phyloP scores from a whole-genome alignment of 1,140 invertebrate genomes.

The Lerema accius region DNA sequence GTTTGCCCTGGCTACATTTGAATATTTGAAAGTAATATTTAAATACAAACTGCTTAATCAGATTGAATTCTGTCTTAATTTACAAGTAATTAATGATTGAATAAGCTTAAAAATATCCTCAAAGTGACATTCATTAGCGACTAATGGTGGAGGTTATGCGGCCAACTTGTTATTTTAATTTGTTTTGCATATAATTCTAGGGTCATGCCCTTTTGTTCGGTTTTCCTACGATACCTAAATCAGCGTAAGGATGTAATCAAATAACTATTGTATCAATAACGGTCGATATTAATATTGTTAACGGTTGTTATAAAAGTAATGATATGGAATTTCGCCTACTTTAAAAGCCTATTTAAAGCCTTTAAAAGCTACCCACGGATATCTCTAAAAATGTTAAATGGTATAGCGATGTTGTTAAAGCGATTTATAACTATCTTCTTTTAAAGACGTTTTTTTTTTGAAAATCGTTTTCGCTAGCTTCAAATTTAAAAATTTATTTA shows the following conservation, averaged over 20 bases:
- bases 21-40: slow-evolving; percentile 2
- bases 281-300: slow-evolving; percentile 14
- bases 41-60: slow-evolving; percentile 25
- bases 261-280: no score
- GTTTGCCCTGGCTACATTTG: not conserved
- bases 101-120: slow-evolving; percentile 35
- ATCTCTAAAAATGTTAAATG: no score
- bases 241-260: not conserved
- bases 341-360: no score
- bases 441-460: no score
- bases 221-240: not conserved
- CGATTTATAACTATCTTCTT: no score
- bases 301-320: no score
- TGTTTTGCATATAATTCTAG: slow-evolving; percentile 29
- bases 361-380: no score
- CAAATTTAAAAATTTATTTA: no score
- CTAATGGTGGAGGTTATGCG: slow-evolving; percentile 20
- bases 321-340: no score
- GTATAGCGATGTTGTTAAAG: no score
- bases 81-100: slow-evolving; percentile 17
- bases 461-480: no score
- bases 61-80: not conserved
- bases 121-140: slow-evolving; percentile 61
- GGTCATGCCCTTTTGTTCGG: slow-evolving; percentile 13
- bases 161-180: slow-evolving; percentile 36